Evolutionary conservation across 2,797 vertebrate genomes (phyloP), one percentile per base, ranked within the genome.

Genomic region (Pseudomugil tenellus): DNA sequence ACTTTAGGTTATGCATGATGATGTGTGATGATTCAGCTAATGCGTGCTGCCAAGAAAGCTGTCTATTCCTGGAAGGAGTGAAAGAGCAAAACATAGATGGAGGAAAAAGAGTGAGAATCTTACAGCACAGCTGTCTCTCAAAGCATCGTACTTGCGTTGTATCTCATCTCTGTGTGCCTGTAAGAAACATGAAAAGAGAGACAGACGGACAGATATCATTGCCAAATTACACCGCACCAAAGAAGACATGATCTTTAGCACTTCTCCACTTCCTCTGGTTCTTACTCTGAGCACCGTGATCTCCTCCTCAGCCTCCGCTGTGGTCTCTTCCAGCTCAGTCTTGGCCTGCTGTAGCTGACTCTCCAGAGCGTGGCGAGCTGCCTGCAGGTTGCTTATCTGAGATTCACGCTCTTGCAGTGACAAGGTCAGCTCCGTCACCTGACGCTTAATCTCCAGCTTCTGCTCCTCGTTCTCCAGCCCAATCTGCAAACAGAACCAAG

Each of bases 101-200:
- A 46, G 41, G 52, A 58, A 26, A 63, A 28, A 2, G 17, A 34
- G 19, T 17, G 62, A 73, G 54, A 48, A 91, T 92, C 97, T 93
- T 95, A 99, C 98, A 91, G 97, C 96, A 89, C 98, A 99, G 94
- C 98, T 98, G 95, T 98, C 98, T 92, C 98, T 96, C 92, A 99
- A 93, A 79, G 95, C 96, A 85, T 99, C 98, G 91, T 96, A 99
- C 94, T 99, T 99, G 89, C 97, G 95, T 87, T 99, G 98, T 92
- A 98, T 96, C 91, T 99, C 98, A 84, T 99, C 97, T 91, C 98
- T 94, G 91, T 98, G 97, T 72, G 98, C 97, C 98, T 99, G 70
- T 46, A 46, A 84, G 80, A 91, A 93, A 92, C 51, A 66, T 58
- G 64, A 79, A 51, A 83, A 63, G 55, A 77, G 4, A 76, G 43